Conservation (phyloP, 1,140 invertebrate species). For the Diuraphis noxia region DNA sequence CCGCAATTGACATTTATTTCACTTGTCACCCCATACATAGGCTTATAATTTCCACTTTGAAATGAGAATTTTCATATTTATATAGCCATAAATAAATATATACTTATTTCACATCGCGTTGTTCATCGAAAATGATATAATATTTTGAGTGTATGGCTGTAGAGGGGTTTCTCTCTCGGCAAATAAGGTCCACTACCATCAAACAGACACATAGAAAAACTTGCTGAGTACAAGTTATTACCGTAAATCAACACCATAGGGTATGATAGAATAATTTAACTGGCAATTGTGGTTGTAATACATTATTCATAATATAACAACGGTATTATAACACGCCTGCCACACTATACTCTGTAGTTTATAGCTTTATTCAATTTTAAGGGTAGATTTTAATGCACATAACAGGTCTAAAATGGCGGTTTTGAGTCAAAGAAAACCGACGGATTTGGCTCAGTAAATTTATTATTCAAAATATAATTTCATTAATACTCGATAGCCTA, state of each 20-base stretch:
- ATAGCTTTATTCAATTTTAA: conserved; percentile 35
- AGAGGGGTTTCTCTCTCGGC: neutral
- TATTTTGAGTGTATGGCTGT: neutral
- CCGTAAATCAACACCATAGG: conserved; percentile 16
- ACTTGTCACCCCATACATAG: neutral
- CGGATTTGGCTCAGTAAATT: neutral
- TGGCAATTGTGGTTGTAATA: conserved; percentile 36
- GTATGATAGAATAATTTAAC: conserved; percentile 41
- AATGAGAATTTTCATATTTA: neutral
- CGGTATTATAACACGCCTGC: conserved; percentile 27
- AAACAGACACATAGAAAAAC: neutral
- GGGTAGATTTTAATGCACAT: conserved; percentile 2
- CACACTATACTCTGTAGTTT: conserved; percentile 9
- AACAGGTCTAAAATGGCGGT: neutral
- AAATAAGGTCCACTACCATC: neutral
- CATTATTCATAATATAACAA: conserved; percentile 42
- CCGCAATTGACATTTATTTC: neutral
- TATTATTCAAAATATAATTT: neutral
- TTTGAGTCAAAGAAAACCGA: conserved; percentile 3
- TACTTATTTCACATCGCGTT: neutral
- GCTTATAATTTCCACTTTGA: neutral
- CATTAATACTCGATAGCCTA: neutral
- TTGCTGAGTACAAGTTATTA: conserved; percentile 10
- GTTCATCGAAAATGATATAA: neutral
- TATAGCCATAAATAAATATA: neutral